A percentile compares a stretch with the other conserved stretches of the same genome.
These are phyloP conservation scores for Anas bernieri DNA, from an alignment of 2,797 vertebrate species.

Conservation along the genomic window DNA sequence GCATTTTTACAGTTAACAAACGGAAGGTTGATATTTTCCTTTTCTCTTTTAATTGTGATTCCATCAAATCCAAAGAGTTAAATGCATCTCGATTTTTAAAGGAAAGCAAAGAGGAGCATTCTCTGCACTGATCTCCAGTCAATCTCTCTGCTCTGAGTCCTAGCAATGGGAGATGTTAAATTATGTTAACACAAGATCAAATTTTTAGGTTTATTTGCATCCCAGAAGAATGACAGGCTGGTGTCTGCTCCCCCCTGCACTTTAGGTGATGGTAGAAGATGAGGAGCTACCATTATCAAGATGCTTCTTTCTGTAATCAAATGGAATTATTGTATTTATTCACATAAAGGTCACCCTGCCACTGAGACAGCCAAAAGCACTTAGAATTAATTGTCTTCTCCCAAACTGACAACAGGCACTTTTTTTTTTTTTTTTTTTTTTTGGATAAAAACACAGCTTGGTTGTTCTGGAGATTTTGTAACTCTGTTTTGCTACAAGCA, in stretches of 20 bases:
- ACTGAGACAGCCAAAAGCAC: not conserved
- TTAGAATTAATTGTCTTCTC: not conserved
- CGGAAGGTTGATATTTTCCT: slow-evolving; percentile 39
- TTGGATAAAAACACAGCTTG: not conserved
- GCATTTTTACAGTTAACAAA: slow-evolving; percentile 69
- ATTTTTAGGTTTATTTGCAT: not conserved
- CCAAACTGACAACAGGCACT: not conserved
- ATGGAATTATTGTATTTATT: slow-evolving; percentile 48
- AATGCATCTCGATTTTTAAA: slow-evolving; percentile 40
- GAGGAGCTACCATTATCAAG: not conserved
- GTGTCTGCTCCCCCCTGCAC: not conserved
- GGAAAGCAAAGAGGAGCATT: not conserved
- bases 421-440: not conserved
- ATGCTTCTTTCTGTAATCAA: slow-evolving; percentile 30
- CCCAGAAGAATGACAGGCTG: not conserved
- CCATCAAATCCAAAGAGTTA: slow-evolving; percentile 44
- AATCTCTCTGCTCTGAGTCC: not conserved
- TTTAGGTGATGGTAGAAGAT: not conserved
- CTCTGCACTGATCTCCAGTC: not conserved
- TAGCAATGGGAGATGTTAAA: not conserved
- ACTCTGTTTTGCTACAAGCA: not conserved
- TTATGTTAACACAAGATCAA: not conserved
- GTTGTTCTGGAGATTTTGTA: not conserved
- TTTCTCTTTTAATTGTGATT: slow-evolving; percentile 64
- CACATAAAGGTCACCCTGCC: slow-evolving; percentile 32